Evolutionary conservation across 2,888 invertebrate species (phyloP), one percentile per base, ranked within the genome.

Genomic region (Microctonus hyperodae): DNA sequence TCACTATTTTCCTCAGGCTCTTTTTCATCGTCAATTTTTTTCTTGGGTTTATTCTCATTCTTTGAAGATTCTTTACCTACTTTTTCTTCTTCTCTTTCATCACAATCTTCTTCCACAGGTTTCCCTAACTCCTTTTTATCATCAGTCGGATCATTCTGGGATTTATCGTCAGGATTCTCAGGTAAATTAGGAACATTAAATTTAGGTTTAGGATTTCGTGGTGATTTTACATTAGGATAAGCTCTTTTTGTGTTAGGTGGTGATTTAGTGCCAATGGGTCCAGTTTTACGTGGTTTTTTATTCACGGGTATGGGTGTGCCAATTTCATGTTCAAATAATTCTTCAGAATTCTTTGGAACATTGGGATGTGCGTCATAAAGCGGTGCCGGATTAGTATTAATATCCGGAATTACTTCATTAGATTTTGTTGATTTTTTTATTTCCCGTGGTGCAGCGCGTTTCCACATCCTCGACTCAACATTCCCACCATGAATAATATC

Each of bases 371-470:
- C 5, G 64, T 67, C 56, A 69, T 61, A 58, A 65, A 59, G 37
- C 1, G 64, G 20, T 37, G 67, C 64, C 50, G 33, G 25, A 65
- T 16, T 37, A 40, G 67, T 31, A 62, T 71, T 68, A 57, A 59
- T 59, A 60, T 68, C 66, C 4, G 70, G 64, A 65, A 67, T 68
- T 59, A 65, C 72, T 44, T 69, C 69, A 28, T 72, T 69, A 61
- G 68, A 68, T 56, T 67, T 69, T 22, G 51, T 65, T 22, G 67
- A 68, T 67, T 69, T 69, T 67, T 53, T 69, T 44, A 40, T 9
- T 23, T 57, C 61, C 25, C 62, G 70, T 64, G 67, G 56, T 64
- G 68, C 67, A 20, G 67, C 70, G 22, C 73, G 71, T 25, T 73
- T 74, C 69, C 69, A 69, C 58, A 71, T 67, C 67, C 69, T 69